These are phyloP conservation scores for Sandelia bainsii DNA, from an alignment of 2,797 vertebrate species.

Conservation along the genomic window DNA sequence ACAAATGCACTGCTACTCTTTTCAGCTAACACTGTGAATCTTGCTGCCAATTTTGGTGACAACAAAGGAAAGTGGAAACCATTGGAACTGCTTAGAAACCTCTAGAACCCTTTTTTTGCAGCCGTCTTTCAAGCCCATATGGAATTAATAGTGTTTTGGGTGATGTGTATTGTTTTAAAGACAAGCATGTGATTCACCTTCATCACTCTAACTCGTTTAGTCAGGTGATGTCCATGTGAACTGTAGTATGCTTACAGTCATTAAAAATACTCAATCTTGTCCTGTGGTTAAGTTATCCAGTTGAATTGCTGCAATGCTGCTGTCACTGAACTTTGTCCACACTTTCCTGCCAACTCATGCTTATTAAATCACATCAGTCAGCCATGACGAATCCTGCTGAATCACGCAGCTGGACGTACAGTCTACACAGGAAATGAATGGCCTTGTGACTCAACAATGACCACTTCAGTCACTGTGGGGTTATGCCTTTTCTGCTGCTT, in stretches of 20 bases:
- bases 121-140: background rate
- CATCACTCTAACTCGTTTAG: background rate
- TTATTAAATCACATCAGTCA: background rate
- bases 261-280: background rate
- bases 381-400: background rate
- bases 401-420: background rate
- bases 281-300: background rate
- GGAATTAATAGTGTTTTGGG: background rate
- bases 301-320: background rate
- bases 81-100: no score
- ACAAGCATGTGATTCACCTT: background rate
- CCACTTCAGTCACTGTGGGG: background rate
- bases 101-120: background rate
- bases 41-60: no score
- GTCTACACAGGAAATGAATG: conserved; percentile 19
- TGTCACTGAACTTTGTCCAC: conserved; percentile 3
- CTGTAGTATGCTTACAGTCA: background rate
- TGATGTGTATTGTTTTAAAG: background rate
- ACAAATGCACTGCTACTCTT: no score
- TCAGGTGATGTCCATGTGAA: conserved; percentile 9
- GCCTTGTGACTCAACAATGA: background rate
- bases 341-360: no score
- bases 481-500: background rate
- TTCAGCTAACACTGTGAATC: no score
- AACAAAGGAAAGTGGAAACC: no score